Evolutionary conservation across 1,140 invertebrate genomes (phyloP).

Genomic region (Maniola jurtina): DNA sequence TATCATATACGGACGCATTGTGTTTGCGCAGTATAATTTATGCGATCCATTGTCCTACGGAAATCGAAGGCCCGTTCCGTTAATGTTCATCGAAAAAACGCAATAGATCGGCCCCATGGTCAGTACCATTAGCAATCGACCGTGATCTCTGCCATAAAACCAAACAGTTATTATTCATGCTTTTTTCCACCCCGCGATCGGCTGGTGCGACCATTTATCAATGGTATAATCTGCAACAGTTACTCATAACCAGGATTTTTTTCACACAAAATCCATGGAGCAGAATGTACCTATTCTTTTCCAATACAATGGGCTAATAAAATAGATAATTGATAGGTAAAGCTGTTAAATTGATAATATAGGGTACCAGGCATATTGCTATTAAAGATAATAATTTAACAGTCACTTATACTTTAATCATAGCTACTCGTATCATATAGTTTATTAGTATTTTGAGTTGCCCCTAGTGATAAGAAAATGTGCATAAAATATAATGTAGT

Average conservation of each 20-base stretch:
- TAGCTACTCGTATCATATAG: too few species aligned
- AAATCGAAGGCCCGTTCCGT: constrained; percentile 66
- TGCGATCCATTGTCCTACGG: constrained; percentile 63
- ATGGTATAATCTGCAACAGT: constrained; percentile 67
- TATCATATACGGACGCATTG: constrained; percentile 45
- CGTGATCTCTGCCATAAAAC: constrained; percentile 65
- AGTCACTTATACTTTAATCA: too few species aligned
- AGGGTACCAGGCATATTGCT: too few species aligned
- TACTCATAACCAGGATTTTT: constrained; percentile 65
- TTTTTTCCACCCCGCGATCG: constrained; percentile 60
- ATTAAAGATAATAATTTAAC: too few species aligned
- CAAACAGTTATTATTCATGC: constrained; percentile 68
- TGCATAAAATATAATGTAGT: too few species aligned
- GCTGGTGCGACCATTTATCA: constrained; percentile 67
- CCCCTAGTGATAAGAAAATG: too few species aligned
- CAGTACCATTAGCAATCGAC: constrained; percentile 64
- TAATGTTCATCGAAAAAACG: constrained; percentile 70
- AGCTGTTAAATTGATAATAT: too few species aligned
- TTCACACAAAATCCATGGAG: constrained; percentile 42
- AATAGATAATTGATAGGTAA: neutral
- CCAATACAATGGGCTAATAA: neutral
- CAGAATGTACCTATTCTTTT: constrained; percentile 13
- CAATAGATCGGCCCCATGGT: constrained; percentile 69
- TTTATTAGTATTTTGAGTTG: too few species aligned
- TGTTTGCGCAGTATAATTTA: constrained; percentile 69